A percentile compares a stretch with the other conserved stretches of the same genome.
Evolutionary conservation across 2,113 vertebrate species (phyloP).

Genomic region (Nerophis ophidion): DNA sequence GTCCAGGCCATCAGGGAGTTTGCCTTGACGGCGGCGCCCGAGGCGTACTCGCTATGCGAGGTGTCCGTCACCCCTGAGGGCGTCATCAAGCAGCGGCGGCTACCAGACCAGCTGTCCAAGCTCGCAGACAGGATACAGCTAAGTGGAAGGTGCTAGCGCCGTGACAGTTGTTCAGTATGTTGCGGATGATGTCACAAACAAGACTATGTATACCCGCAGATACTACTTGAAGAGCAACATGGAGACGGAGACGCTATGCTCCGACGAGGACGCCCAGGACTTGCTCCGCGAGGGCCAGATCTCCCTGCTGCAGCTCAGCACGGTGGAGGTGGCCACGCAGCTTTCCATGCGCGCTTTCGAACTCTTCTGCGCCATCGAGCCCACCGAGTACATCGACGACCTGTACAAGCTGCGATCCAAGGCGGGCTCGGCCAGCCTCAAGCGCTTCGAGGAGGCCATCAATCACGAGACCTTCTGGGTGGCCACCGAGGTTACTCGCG

Average conservation of each 20-base stretch:
- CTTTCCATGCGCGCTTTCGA: constrained; percentile 97
- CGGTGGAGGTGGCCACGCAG: constrained; percentile 92
- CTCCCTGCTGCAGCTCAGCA: constrained; percentile 90
- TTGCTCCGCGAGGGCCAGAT: constrained; percentile 90
- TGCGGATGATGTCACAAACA: not conserved
- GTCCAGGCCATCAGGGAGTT: constrained; percentile 93
- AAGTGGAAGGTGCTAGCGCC: constrained; percentile 61
- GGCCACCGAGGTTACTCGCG: constrained; percentile 88
- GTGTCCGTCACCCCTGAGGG: constrained; percentile 97
- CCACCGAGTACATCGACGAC: constrained; percentile 96
- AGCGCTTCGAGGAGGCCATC: constrained; percentile 95
- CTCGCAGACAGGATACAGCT: constrained; percentile 95
- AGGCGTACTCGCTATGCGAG: constrained; percentile 91
- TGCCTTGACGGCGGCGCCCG: constrained; percentile 83
- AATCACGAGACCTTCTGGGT: constrained; percentile 99
- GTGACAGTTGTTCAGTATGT: not conserved
- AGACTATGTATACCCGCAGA: constrained; percentile 53
- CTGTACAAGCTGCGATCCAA: constrained; percentile 90
- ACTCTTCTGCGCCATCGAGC: constrained; percentile 94
- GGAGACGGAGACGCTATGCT: constrained; percentile 97
- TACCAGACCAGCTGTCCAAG: constrained; percentile 96
- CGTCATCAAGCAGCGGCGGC: constrained; percentile 91
- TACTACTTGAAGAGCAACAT: constrained; percentile 99
- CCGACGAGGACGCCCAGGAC: constrained; percentile 96
- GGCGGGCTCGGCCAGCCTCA: constrained; percentile 83